phyloP scores from a whole-genome alignment of 2,888 invertebrate species.

The Tillus elongatus region DNA sequence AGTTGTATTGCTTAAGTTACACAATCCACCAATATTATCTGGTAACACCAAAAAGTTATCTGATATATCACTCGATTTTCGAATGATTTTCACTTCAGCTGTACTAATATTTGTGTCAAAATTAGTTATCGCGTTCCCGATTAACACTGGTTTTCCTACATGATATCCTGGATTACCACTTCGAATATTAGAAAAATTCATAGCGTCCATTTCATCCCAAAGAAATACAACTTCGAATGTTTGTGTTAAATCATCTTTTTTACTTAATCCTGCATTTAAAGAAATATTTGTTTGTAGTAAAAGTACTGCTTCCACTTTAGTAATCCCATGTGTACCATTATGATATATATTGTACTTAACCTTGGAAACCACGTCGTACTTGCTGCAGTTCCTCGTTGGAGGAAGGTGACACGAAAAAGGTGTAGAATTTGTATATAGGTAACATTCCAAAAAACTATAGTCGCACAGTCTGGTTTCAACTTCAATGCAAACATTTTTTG shows the following conservation, averaged over 20 bases:
- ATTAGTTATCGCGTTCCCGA: too few relatives aligned
- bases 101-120: too few relatives aligned
- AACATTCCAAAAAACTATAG: conserved; percentile 28
- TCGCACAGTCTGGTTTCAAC: conserved; percentile 32
- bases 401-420: too few relatives aligned
- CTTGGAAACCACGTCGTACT: conserved; percentile 33
- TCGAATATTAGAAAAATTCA: conserved; percentile 30
- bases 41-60: conserved; percentile 38
- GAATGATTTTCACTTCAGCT: conserved; percentile 21
- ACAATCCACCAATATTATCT: conserved; percentile 41
- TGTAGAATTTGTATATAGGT: too few relatives aligned
- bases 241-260: conserved; percentile 22
- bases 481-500: conserved; percentile 34
- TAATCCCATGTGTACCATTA: conserved; percentile 42
- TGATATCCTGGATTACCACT: conserved; percentile 77
- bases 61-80: conserved; percentile 24
- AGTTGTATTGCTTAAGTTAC: conserved; percentile 36
- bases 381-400: conserved; percentile 31
- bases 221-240: conserved; percentile 32
- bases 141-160: conserved; percentile 53
- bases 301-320: conserved; percentile 33
- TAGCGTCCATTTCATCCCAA: conserved; percentile 31
- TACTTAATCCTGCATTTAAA: conserved; percentile 18
- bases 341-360: conserved; percentile 38
- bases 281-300: conserved; percentile 5